Base-by-base conservation (phyloP, 2,888 invertebrate species). In the Leucophenga maculata region DNA sequence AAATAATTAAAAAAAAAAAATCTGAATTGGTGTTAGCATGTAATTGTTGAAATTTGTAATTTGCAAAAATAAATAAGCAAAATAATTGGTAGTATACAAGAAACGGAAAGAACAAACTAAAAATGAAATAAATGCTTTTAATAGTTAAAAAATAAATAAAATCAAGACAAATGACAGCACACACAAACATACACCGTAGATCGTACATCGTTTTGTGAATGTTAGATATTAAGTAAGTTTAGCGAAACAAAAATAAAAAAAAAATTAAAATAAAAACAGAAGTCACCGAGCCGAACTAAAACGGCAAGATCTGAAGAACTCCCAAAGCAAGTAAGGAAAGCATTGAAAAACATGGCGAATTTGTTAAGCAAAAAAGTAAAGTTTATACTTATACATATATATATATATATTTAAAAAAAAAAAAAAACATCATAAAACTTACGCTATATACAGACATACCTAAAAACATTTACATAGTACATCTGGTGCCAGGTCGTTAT, bases 171-270 rank as follows among this genome's bases (percentile, higher is more conserved):
- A 54, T 18, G 54, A 18, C 11, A 54, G 39, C 39, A 39, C 39
- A 39, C 11, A 39, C 11, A 39, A 3, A 39, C 9, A 39, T 8
- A 39, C 39, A 39, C 39, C 39, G 39, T 39, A 39, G 39, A 8
- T 39, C 11, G 39, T 54, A 54, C 20, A 20, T 54, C 18, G 22
- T 13, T 54, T 20, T 54, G 22, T 54, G 20, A 54, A 20, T 54
- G 54, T 54, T 54, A 20, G 22, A 22, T 20, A 18, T 75, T 81
- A 82, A 80, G 83, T 83, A 83, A 81, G 80, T 39, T 80, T n/a
- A n/a, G n/a, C n/a, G n/a, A n/a, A 78, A 77, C 75, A 75, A 72
- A 71, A 73, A 72, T 74, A 66, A 68, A 67, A 72, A 67, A 69
- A 52, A 72, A 62, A 71, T 67, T 66, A 62, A 72, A 65, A 71